Evolutionary conservation across 2,113 vertebrate species (phyloP), one percentile per base, ranked within the genome.

Genomic region (Spea bombifrons): DNA sequence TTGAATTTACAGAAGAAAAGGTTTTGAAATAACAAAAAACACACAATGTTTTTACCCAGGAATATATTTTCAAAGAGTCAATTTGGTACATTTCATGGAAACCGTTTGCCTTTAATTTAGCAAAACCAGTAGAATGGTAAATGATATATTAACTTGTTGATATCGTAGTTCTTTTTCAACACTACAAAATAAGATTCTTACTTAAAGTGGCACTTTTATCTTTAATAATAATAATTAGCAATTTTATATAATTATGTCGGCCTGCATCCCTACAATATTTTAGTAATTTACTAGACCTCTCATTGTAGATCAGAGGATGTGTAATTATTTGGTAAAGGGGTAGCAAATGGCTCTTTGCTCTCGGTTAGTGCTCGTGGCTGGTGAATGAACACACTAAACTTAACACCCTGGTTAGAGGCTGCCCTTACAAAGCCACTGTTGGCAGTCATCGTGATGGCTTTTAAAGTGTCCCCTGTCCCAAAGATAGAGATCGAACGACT

Each of bases 351-450:
- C 84, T 99, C 96, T 85, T 99, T 99, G 70, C 95, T 96, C 81
- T 99, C 97, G 0, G 97, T 99, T 81, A 99, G 75, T 0, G 97
- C 97, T 65, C 97, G 90, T 0, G 97, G 97, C 74, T 96, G 93
- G 86, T 99, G 97, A 71, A 98, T 89, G 82, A 98, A 98, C 70
- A 98, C 97, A 30, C 95, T 98, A 86, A 94, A 98, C n/a, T 88
- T 94, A 69, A 98, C 93, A 0, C 96, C 96, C 86, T 99, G 97
- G 87, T 99, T 98, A 81, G 93, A 94, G 0, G 97, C 96, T 4
- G 97, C 96, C 75, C 97, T 92, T 57, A 99, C 92, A 77, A 99
- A 99, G 8, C 96, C 94, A 55, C 94, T 97, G 76, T 99, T 99
- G 4, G 97, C 97, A 0, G 97, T 99, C 96, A 98, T 95, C 5